phyloP scores from a whole-genome alignment of 1,140 invertebrate species.

The Lepidurus couesii region DNA sequence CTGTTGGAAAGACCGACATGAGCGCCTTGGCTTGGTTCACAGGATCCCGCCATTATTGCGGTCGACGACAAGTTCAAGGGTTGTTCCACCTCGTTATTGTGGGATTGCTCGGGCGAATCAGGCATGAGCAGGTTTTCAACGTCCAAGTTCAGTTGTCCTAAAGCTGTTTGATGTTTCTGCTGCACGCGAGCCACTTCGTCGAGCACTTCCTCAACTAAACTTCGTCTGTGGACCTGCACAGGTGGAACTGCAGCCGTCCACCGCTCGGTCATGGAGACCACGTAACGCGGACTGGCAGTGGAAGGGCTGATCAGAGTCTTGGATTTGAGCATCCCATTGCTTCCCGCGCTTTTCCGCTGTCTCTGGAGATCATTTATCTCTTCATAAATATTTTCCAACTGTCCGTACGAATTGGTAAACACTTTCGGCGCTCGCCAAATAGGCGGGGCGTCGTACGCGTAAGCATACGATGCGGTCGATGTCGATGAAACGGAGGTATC shows the following conservation, averaged over 20 bases:
- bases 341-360: constrained; percentile 21
- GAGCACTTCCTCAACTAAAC: constrained; percentile 44
- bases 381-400: constrained; percentile 78
- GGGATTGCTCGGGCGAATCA: constrained; percentile 39
- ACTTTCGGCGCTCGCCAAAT: constrained; percentile 43
- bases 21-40: background rate
- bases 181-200: constrained; percentile 74
- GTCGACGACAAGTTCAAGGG: background rate
- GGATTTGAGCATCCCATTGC: background rate
- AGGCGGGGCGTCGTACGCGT: background rate
- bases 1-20: background rate
- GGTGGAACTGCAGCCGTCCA: constrained; percentile 16
- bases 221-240: constrained; percentile 28
- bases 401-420: constrained; percentile 31
- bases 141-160: constrained; percentile 77
- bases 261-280: constrained; percentile 28
- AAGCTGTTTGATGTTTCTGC: constrained; percentile 66
- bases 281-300: background rate
- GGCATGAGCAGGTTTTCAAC: constrained; percentile 84
- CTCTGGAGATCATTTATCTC: constrained; percentile 59
- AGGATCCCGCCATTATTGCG: background rate
- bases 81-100: constrained; percentile 33
- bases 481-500: background rate
- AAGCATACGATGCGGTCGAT: background rate
- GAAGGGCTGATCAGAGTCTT: background rate